Percentiles rank a stretch among this genome's conserved stretches.
Evolutionary conservation across 2,113 vertebrate species (phyloP).

Genomic region (Rhea pennata): DNA sequence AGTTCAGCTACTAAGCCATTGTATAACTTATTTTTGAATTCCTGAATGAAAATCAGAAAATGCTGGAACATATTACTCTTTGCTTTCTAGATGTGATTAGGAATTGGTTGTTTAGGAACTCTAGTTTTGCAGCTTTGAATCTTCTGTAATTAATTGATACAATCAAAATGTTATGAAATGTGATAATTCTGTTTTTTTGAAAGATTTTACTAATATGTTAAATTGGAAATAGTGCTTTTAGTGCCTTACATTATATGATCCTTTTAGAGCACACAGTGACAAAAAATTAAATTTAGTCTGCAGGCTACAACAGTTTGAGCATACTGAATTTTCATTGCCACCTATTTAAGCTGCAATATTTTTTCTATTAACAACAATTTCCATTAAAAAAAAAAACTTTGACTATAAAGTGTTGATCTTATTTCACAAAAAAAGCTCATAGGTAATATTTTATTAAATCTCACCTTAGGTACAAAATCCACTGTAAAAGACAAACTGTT

Average conservation of each 20-base stretch:
- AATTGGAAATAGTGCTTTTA: slow-evolving; percentile 17
- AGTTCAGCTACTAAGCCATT: not conserved
- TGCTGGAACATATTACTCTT: not conserved
- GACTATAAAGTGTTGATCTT: not conserved
- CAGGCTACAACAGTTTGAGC: slow-evolving; percentile 29
- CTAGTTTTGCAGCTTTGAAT: slow-evolving; percentile 40
- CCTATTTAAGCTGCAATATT: not conserved
- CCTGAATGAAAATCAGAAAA: not conserved
- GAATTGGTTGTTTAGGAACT: not conserved
- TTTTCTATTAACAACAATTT: not conserved
- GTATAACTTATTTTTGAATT: not conserved
- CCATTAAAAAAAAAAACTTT: not conserved
- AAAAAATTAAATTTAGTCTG: slow-evolving; percentile 23
- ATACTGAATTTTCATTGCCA: not conserved
- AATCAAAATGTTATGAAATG: slow-evolving; percentile 30
- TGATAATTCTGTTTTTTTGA: slow-evolving; percentile 49
- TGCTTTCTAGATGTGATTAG: not conserved
- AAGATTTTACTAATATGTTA: slow-evolving; percentile 48
- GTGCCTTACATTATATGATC: not conserved
- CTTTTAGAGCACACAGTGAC: slow-evolving; percentile 6
- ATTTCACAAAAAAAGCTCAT: not conserved
- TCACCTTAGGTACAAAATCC: not conserved
- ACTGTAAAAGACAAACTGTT: not conserved
- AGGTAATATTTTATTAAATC: not conserved
- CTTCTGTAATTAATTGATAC: slow-evolving; percentile 38